These are phyloP conservation scores for Thamnophis elegans DNA, from an alignment of 2,797 vertebrate genomes.

Conservation along the genomic window DNA sequence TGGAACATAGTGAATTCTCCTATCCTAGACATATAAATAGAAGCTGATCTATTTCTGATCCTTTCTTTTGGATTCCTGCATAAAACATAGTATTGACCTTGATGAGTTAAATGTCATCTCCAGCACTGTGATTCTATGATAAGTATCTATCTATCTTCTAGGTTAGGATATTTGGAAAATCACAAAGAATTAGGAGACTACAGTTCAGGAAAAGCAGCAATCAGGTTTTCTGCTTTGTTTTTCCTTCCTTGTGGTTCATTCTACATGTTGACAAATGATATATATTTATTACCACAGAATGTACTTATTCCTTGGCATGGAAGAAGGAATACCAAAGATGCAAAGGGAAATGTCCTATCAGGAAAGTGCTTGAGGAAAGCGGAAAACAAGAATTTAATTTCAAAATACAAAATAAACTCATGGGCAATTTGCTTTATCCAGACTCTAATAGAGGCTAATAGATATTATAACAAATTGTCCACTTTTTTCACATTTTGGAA, in stretches of 20 bases:
- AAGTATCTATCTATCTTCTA: neutral
- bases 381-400: neutral
- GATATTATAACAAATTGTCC: neutral
- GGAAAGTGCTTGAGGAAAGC: neutral
- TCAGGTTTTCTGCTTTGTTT: neutral
- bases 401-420: neutral
- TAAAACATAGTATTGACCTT: neutral
- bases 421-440: neutral
- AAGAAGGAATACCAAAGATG: neutral
- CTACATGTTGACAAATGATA: neutral
- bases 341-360: neutral
- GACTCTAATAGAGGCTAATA: neutral
- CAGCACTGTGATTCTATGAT: neutral
- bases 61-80: neutral
- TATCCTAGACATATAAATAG: neutral
- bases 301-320: neutral
- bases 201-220: neutral
- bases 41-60: neutral
- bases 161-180: neutral
- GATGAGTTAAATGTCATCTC: neutral
- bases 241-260: neutral
- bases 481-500: neutral
- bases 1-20: neutral
- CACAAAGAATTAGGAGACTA: neutral
- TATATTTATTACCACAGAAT: neutral